These are phyloP conservation scores for Chanos chanos DNA, from an alignment of 2,797 vertebrate genomes.

Conservation along the genomic window DNA sequence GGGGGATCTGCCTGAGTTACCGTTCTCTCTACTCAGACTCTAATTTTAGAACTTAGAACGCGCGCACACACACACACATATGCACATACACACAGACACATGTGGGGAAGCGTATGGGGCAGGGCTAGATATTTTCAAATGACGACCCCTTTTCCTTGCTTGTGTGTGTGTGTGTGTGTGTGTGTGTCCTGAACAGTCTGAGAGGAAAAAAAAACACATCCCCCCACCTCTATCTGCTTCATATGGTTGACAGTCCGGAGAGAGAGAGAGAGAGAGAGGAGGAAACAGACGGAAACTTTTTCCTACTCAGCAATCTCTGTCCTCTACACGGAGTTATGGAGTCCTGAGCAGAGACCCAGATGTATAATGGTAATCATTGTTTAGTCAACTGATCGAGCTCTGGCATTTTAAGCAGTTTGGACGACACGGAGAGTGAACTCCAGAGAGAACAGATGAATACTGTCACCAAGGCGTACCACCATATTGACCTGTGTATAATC, in stretches of 20 bases:
- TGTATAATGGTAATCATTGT: slow-evolving; percentile 43
- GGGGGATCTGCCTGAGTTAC: slow-evolving; percentile 47
- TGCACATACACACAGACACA: slow-evolving; percentile 27
- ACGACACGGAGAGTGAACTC: neutral
- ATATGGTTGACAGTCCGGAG: slow-evolving; percentile 43
- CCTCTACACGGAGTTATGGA: slow-evolving; percentile 6
- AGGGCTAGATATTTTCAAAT: slow-evolving; percentile 18
- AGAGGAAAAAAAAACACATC: slow-evolving; percentile 54
- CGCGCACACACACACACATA: slow-evolving; percentile 66
- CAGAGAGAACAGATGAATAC: too few relatives aligned
- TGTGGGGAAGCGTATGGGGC: slow-evolving; percentile 19
- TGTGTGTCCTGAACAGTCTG: slow-evolving; percentile 16
- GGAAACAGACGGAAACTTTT: slow-evolving; percentile 51
- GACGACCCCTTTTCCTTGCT: slow-evolving; percentile 16
- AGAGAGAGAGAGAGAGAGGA: slow-evolving; percentile 51
- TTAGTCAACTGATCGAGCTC: slow-evolving; percentile 8
- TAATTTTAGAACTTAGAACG: slow-evolving; percentile 75
- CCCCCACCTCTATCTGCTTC: slow-evolving; percentile 54
- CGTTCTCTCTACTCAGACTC: slow-evolving; percentile 75
- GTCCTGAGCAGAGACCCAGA: slow-evolving; percentile 28
- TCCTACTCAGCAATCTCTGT: slow-evolving; percentile 12
- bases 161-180: slow-evolving; percentile 4
- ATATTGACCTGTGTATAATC: too few relatives aligned
- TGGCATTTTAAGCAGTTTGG: slow-evolving; percentile 8
- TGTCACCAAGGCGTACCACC: too few relatives aligned